Base-by-base conservation (phyloP, 2,888 invertebrate genomes). In the Oscheius sp. region DNA sequence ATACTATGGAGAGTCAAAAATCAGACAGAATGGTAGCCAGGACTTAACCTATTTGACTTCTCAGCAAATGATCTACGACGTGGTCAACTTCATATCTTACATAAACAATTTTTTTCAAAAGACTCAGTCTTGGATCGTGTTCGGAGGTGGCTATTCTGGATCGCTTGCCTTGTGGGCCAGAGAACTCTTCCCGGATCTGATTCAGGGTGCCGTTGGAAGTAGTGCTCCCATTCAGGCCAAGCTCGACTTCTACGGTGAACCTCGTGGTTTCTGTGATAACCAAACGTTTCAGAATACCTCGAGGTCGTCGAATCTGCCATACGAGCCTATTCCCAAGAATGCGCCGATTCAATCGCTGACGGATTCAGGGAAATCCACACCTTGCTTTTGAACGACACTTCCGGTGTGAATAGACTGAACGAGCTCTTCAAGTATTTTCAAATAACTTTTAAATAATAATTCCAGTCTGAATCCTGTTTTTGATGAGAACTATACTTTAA, bases 131-230 rank as follows among this genome's bases (percentile, higher is more conserved):
- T 96, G 96, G 95, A 93, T 97, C 79, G 93, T 93, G 1, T 96
- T 97, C 89, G 97, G 97, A 13, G 97, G 96, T 2, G 96, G 96
- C 0, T 82, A 80, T 59, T 79, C 81, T 13, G 90, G 96, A 1
- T 94, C 95, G 0, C 90, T 97, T 84, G 94, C 96, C 2, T 96
- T 96, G 3, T 97, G 96, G 96, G 90, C 90, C 76, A 86, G 96
- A 62, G 90, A 93, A 68, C 96, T 95, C 89, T 96, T 95, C 90
- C 95, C 96, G 2, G 90, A 91, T 90, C 91, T 96, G 33, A 93
- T 96, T 0, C 91, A 94, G 88, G 96, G 93, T 1, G 93, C 96
- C 3, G 93, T 96, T 65, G 95, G 96, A 3, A 93, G 94, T 0
- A 96, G 96, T 91, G 96, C 95, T 0, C 96, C 96, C 0, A 90